phyloP scores from a whole-genome alignment of 2,113 vertebrate species.

The Hemibagrus wyckioides region DNA sequence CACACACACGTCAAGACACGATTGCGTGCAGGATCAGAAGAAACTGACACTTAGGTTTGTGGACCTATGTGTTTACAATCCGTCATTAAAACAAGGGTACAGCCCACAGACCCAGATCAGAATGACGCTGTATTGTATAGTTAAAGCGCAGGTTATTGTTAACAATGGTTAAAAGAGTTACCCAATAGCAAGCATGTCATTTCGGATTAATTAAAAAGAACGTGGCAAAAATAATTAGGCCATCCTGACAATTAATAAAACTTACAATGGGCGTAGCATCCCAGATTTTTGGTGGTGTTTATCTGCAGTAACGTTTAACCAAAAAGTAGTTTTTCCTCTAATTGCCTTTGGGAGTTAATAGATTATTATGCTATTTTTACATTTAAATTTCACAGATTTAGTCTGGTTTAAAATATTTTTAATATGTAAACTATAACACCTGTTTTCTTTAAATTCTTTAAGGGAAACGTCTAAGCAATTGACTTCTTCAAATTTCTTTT shows the following conservation, averaged over 20 bases:
- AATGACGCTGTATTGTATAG: not conserved
- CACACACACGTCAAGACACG: constrained; percentile 23
- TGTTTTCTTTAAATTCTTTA: not conserved
- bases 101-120: not conserved
- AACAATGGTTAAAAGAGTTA: not conserved
- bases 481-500: not conserved
- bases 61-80: constrained; percentile 20
- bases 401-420: too few relatives aligned
- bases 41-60: constrained; percentile 40
- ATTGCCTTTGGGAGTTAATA: not conserved
- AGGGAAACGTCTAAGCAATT: not conserved
- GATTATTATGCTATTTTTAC: not conserved
- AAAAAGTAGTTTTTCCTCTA: not conserved
- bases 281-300: not conserved
- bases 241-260: not conserved
- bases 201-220: not conserved
- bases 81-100: constrained; percentile 2
- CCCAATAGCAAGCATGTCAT: not conserved
- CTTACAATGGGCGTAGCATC: not conserved
- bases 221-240: not conserved
- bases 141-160: not conserved
- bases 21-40: constrained; percentile 19
- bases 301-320: not conserved
- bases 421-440: too few relatives aligned
- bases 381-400: not conserved